Evolutionary conservation across 2,888 invertebrate genomes (phyloP), one percentile per base, ranked within the genome.

Genomic region (Drosophila yooni): DNA sequence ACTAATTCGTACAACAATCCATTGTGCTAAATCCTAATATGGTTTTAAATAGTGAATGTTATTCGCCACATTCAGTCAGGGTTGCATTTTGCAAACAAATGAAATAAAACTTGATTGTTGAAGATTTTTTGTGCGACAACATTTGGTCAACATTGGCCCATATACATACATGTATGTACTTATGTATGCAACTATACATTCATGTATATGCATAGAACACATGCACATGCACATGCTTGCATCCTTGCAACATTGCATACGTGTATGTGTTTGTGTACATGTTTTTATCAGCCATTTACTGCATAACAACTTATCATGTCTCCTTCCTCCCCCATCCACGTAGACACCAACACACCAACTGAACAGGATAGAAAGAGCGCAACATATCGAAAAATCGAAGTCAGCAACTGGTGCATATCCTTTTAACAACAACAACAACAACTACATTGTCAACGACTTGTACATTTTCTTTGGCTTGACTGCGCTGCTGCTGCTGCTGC

Each of bases 351-450:
- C 36, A 15, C 31, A 21, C 0, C 21, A 54, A 33, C 43, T 52
- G 27, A 33, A 61, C 48, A 60, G 43, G 54, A 51, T 18, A 46
- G 15, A 38, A 40, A 31, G 38, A 52, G 53, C 40, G 27, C 40
- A 59, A 71, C 71, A 76, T 80, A 77, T 79, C 77, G 77, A 64
- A 58, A 76, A 66, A 66, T 46, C 40, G 48, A 50, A 53, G 43
- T 62, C 43, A 64, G 81, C 81, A 80, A 78, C 71, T 64, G 58
- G 76, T 76, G 81, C 71, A 77, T 75, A 80, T 80, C 76, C 46
- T 27, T 58, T 38, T 27, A 48, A 36, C 36, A 61, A 21, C 21
- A 61, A 21, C 31, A 61, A 48, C 40, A 50, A 60, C 27, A 43
- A 2, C 48, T 63, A 27, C 31, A 43, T 40, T 46, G 46, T 58